phyloP scores from a whole-genome alignment of 2,888 invertebrate species.

The Halictus quadricinctus region DNA sequence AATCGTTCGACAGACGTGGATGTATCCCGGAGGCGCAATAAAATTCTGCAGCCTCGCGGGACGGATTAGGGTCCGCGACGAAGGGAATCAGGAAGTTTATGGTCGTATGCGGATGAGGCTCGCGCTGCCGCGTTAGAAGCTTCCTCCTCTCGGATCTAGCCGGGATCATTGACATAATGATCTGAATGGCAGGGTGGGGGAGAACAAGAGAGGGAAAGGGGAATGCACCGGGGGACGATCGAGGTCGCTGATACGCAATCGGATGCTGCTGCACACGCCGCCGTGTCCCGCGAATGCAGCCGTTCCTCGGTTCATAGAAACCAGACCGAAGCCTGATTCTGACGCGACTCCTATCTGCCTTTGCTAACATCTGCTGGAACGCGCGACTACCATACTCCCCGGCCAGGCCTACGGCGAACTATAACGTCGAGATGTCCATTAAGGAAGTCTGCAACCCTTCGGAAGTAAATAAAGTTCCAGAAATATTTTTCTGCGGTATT shows the following conservation, averaged over 20 bases:
- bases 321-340: conserved; percentile 40
- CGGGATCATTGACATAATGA: conserved; percentile 72
- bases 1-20: not conserved
- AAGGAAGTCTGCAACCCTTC: too few relatives aligned
- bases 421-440: not conserved
- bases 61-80: conserved; percentile 29
- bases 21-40: not conserved
- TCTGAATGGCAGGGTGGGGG: conserved; percentile 57
- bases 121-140: conserved; percentile 35
- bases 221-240: conserved; percentile 59
- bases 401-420: not conserved
- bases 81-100: conserved; percentile 57
- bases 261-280: conserved; percentile 51
- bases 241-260: conserved; percentile 71
- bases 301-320: conserved; percentile 49
- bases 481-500: not conserved
- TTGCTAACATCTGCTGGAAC: not conserved
- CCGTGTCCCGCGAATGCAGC: conserved; percentile 41
- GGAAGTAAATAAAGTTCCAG: not conserved
- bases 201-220: conserved; percentile 48
- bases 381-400: not conserved
- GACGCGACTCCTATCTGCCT: conserved; percentile 18
- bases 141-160: conserved; percentile 56
- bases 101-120: conserved; percentile 53
- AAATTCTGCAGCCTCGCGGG: not conserved